Conservation (phyloP, 64 coral and sea anemone genomes). For the Montipora sp. region DNA sequence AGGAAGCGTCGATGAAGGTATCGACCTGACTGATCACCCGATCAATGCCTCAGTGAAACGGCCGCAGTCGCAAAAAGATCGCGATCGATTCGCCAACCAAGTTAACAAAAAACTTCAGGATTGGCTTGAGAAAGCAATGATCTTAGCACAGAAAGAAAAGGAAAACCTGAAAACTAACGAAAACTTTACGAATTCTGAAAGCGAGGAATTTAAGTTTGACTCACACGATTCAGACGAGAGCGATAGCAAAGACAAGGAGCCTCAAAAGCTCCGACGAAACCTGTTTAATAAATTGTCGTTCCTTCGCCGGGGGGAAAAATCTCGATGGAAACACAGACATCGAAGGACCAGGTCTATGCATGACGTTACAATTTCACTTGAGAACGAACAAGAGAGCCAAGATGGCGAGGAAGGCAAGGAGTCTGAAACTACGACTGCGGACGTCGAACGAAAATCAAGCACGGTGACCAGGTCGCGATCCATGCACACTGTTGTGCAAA, state of each 20-base stretch:
- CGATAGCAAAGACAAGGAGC: conserved; percentile 22
- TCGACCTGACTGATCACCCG: conserved; percentile 3
- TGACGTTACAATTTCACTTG: conserved; percentile 19
- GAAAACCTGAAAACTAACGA: not conserved
- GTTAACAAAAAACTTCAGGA: conserved; percentile 47
- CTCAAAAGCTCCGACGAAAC: conserved; percentile 16
- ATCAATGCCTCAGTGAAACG: not conserved
- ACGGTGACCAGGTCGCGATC: conserved; percentile 7
- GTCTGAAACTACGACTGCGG: not conserved
- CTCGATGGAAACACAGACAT: conserved; percentile 3
- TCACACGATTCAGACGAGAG: conserved; percentile 46
- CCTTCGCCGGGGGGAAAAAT: conserved; percentile 26
- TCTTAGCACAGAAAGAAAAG: conserved; percentile 21
- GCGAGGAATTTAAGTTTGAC: conserved; percentile 23
- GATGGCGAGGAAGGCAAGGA: not conserved
- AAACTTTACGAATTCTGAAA: conserved; percentile 8
- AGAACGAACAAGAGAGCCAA: not conserved
- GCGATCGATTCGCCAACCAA: conserved; percentile 25
- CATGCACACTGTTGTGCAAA: not conserved
- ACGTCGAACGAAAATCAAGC: not conserved
- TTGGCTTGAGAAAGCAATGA: conserved; percentile 37
- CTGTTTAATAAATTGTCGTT: conserved; percentile 30
- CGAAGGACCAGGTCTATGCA: conserved; percentile 35
- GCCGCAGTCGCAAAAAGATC: not conserved
- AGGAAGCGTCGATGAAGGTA: not conserved